Evolutionary conservation across 2,797 vertebrate genomes (phyloP).

Genomic region (Clarias fuscus): DNA sequence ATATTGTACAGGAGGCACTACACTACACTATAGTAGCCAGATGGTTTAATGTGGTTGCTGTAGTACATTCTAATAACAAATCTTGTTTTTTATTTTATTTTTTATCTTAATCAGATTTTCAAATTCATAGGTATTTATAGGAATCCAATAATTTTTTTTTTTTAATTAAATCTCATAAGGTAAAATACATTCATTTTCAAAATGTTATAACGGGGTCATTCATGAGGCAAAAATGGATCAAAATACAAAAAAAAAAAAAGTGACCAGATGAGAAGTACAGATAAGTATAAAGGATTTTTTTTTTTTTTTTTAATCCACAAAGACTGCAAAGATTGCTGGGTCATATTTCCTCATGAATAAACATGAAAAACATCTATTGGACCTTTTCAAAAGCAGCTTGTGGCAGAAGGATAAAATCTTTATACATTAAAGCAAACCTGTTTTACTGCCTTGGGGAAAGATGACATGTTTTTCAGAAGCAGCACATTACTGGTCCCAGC

Average conservation of each 20-base stretch:
- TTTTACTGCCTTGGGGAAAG: not conserved
- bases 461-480: constrained; percentile 15
- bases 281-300: not conserved
- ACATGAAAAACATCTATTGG: constrained; percentile 14
- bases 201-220: constrained; percentile 60
- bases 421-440: not conserved
- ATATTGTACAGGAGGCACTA: too few species aligned
- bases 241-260: not conserved
- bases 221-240: constrained; percentile 20
- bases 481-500: constrained; percentile 2
- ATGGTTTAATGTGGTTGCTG: too few species aligned
- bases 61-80: too few species aligned
- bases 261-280: not conserved
- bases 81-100: too few species aligned
- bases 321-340: not conserved
- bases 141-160: not conserved
- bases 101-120: not conserved
- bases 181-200: constrained; percentile 61
- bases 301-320: not conserved
- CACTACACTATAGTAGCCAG: too few species aligned
- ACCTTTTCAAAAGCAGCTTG: constrained; percentile 1
- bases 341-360: constrained; percentile 5
- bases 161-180: constrained; percentile 46
- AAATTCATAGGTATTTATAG: not conserved
- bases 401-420: constrained; percentile 11